Base-by-base conservation (phyloP, 2,797 vertebrate species). In the Chanos chanos region DNA sequence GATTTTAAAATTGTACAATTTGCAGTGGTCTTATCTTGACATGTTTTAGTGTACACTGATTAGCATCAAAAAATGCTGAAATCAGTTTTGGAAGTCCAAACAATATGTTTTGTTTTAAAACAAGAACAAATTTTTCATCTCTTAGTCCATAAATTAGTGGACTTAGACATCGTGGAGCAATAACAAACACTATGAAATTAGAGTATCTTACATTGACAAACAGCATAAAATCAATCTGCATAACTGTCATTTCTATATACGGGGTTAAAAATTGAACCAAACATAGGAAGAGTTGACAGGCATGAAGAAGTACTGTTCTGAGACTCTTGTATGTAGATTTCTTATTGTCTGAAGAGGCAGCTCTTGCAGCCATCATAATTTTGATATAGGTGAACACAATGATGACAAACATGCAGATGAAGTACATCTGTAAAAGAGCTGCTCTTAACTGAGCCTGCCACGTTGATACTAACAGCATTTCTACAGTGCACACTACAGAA, bases 111-210 rank as follows among this genome's bases (percentile, higher is more conserved):
- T 57, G n/a, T 62, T 56, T 83, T 31, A 83, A 6, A 25, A 40
- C 70, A 1, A 19, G 9, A 30, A 66, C 61, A 71, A 85, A 84
- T 1, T 15, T 73, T 4, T 83, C 59, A 64, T 87, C 82, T 18
- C 83, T 72, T 3, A 85, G 55, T 21, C 84, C 83, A 67, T 87
- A 86, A 58, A 86, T 73, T n/a, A 88, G 71, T 31, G 83, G 82
- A 68, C 79, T 83, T 30, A 86, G 45, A 68, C 81, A 80, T 39
- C 73, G 69, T 3, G 83, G 79, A 4, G 43, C 45, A 27, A 86
- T 73, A 51, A 16, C 19, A 24, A 86, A 84, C 3, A 19, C 9
- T 1, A 87, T 36, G 8, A 79, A 85, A n/a, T 78, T 68, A 24
- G 77, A 73, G 41, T 67, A 81, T 28, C 63, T 78, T 2, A 86